Conservation (phyloP, 2,113 vertebrate genomes). For the Limanda limanda region DNA sequence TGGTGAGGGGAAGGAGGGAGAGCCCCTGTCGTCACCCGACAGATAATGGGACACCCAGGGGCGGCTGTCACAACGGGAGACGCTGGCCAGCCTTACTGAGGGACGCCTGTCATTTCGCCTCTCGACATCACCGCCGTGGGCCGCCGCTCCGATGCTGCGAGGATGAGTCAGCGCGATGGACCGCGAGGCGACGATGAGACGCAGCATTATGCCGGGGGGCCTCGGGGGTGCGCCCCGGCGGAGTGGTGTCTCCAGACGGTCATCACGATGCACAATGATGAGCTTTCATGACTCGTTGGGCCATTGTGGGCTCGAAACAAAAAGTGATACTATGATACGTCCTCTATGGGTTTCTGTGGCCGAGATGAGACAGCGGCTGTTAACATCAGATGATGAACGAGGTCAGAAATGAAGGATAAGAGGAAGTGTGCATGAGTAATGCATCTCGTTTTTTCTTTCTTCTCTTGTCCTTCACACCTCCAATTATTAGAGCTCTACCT, state of each 20-base stretch:
- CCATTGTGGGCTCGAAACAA: constrained; percentile 28
- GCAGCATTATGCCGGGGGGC: constrained; percentile 28
- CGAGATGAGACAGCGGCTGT: not conserved
- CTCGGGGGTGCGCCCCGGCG: constrained; percentile 8
- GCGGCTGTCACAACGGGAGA: constrained; percentile 41
- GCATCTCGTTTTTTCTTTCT: not conserved
- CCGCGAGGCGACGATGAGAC: constrained; percentile 21
- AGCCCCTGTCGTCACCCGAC: constrained; percentile 32
- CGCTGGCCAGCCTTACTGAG: constrained; percentile 10
- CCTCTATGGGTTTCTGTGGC: not conserved
- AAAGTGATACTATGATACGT: constrained; percentile 12
- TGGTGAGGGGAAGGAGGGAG: constrained; percentile 27
- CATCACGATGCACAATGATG: constrained; percentile 52
- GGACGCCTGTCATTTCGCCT: constrained; percentile 21
- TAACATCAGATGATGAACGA: constrained; percentile 1
- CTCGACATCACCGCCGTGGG: constrained; percentile 13
- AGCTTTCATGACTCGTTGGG: constrained; percentile 47
- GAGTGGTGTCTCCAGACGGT: constrained; percentile 27
- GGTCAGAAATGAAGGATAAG: constrained; percentile 18
- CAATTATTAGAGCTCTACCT: constrained; percentile 40
- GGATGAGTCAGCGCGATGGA: constrained; percentile 37
- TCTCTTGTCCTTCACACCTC: not conserved
- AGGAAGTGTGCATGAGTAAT: not conserved
- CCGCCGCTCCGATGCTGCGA: not conserved
- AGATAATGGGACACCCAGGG: constrained; percentile 51